Evolutionary conservation across 2,888 invertebrate species (phyloP).

Genomic region (Drosophila eohydei): DNA sequence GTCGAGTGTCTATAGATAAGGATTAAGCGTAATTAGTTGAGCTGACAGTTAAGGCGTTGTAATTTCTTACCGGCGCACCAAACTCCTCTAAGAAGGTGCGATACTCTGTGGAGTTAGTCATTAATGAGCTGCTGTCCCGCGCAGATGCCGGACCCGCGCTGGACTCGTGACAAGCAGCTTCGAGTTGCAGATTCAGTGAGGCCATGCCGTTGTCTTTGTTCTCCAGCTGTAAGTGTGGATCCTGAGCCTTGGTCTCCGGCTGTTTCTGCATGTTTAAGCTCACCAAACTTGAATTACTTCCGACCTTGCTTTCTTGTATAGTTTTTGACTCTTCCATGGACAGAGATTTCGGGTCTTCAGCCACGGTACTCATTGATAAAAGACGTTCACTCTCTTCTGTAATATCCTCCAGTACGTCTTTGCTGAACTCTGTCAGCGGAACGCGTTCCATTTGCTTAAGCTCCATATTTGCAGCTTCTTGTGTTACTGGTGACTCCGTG

Average conservation of each 20-base stretch:
- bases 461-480: slow-evolving; percentile 37
- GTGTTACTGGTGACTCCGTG: slow-evolving; percentile 30
- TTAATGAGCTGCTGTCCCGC: slow-evolving; percentile 82
- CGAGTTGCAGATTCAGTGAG: slow-evolving; percentile 82
- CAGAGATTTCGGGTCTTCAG: slow-evolving; percentile 78
- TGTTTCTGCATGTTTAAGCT: slow-evolving; percentile 82
- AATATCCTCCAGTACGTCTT: slow-evolving; percentile 84
- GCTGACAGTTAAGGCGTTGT: no score
- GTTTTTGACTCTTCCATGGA: slow-evolving; percentile 70
- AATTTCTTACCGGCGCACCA: slow-evolving; percentile 87
- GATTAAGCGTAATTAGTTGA: not conserved
- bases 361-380: slow-evolving; percentile 75
- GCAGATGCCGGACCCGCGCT: slow-evolving; percentile 79
- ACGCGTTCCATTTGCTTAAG: slow-evolving; percentile 84
- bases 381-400: slow-evolving; percentile 84
- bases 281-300: slow-evolving; percentile 65
- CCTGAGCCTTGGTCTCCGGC: slow-evolving; percentile 82
- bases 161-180: slow-evolving; percentile 71
- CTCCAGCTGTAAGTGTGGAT: slow-evolving; percentile 79
- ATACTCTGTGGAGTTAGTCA: slow-evolving; percentile 88
- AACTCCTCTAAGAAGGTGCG: slow-evolving; percentile 90
- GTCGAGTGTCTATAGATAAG: slow-evolving; percentile 87
- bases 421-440: slow-evolving; percentile 79
- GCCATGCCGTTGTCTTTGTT: slow-evolving; percentile 83
- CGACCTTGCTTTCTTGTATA: slow-evolving; percentile 45